Conservation (phyloP, 2,113 vertebrate genomes). For the Cygnus atratus region DNA sequence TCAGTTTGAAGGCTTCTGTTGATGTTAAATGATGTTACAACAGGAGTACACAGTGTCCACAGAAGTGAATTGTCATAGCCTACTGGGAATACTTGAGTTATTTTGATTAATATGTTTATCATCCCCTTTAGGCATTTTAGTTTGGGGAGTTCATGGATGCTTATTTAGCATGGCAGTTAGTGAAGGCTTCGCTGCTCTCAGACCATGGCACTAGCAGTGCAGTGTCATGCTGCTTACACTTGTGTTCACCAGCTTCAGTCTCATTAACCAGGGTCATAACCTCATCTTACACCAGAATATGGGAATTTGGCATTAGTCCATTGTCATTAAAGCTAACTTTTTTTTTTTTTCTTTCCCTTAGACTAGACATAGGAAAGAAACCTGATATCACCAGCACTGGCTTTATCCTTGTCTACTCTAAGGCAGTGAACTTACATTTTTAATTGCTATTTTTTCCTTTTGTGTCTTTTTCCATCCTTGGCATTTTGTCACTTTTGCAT, state of each 20-base stretch:
- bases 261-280: neutral
- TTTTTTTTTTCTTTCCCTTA: neutral
- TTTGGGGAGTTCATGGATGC: neutral
- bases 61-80: neutral
- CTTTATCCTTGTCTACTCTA: neutral
- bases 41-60: neutral
- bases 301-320: neutral
- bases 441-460: neutral
- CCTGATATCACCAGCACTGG: neutral
- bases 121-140: neutral
- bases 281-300: neutral
- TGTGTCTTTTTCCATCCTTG: neutral
- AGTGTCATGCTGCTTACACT: neutral
- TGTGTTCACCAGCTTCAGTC: neutral
- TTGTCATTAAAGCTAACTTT: neutral
- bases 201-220: neutral
- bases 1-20: neutral
- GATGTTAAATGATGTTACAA: neutral
- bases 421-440: neutral
- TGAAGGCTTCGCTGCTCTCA: neutral
- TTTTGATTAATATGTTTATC: neutral
- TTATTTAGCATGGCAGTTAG: neutral
- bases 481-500: constrained; percentile 6
- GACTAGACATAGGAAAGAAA: neutral
- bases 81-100: neutral